Percentiles rank a stretch among this genome's conserved stretches.
Conservation (phyloP, 1,140 invertebrate genomes). For the Paramacrobiotus metropolitanus region DNA sequence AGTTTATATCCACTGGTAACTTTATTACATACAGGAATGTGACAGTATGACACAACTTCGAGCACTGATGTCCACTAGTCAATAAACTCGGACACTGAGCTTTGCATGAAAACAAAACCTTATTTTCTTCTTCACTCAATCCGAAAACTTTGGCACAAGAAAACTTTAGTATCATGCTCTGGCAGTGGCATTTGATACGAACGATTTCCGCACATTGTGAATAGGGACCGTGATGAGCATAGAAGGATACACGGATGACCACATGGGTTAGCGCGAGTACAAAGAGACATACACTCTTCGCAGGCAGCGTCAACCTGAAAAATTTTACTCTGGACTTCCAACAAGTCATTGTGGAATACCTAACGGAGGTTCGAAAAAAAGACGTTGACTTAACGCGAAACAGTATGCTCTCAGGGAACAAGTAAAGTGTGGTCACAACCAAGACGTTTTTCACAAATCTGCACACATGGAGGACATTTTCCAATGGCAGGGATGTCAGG, state of each 20-base stretch:
- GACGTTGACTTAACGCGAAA: too few species aligned
- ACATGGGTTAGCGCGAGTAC: slow-evolving; percentile 45
- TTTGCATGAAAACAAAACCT: slow-evolving; percentile 39
- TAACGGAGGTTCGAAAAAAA: too few species aligned
- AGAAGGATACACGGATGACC: slow-evolving; percentile 42
- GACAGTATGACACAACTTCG: slow-evolving; percentile 46
- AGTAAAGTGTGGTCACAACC: slow-evolving; percentile 46
- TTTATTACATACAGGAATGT: slow-evolving; percentile 36
- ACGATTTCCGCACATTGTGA: slow-evolving; percentile 40
- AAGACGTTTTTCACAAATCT: slow-evolving; percentile 37
- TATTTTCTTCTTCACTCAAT: slow-evolving; percentile 25
- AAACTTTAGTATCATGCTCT: slow-evolving; percentile 42
- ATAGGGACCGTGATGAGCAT: slow-evolving; percentile 41
- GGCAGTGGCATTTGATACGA: slow-evolving; percentile 44
- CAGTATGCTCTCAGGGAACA: too few species aligned
- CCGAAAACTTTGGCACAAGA: slow-evolving; percentile 39
- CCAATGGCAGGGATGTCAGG: slow-evolving; percentile 60
- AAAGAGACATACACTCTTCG: slow-evolving; percentile 42
- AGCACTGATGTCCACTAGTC: slow-evolving; percentile 43
- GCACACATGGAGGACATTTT: slow-evolving; percentile 53
- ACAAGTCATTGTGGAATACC: too few species aligned
- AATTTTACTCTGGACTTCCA: slow-evolving; percentile 9
- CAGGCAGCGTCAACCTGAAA: slow-evolving; percentile 18
- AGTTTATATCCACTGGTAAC: slow-evolving; percentile 14
- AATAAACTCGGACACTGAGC: slow-evolving; percentile 55